Conservation (phyloP, 2,797 vertebrate species). For the Anas bahamensis region DNA sequence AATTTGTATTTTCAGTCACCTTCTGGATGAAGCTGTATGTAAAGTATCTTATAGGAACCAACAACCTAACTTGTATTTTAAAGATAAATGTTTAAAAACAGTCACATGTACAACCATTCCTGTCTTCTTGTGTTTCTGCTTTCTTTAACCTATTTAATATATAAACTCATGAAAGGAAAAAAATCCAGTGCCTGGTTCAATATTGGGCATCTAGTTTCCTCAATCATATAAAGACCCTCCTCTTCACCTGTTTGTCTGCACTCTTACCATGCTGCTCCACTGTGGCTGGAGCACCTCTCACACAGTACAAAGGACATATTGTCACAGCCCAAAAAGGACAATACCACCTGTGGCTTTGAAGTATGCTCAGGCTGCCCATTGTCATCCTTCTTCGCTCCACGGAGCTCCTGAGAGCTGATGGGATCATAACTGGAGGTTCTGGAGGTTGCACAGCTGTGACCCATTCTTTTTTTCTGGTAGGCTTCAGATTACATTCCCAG, state of each 20-base stretch:
- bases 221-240: background rate
- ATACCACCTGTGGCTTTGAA: background rate
- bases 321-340: background rate
- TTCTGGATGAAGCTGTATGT: background rate
- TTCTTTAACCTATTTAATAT: background rate
- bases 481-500: slow-evolving; percentile 23
- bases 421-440: background rate
- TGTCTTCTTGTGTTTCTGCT: background rate
- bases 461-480: background rate
- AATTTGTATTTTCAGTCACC: background rate
- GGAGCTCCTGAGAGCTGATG: background rate
- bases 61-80: background rate
- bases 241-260: background rate
- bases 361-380: accelerated
- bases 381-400: background rate
- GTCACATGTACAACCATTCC: background rate
- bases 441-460: background rate
- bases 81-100: background rate
- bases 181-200: accelerated
- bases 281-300: background rate
- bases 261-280: too few relatives aligned
- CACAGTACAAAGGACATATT: too few relatives aligned
- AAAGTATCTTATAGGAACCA: background rate
- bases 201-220: background rate
- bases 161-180: background rate